A percentile compares a stretch with the other conserved stretches of the same genome.
Conservation (phyloP, 2,888 invertebrate genomes). For the Mimumesa dahlbomi region DNA sequence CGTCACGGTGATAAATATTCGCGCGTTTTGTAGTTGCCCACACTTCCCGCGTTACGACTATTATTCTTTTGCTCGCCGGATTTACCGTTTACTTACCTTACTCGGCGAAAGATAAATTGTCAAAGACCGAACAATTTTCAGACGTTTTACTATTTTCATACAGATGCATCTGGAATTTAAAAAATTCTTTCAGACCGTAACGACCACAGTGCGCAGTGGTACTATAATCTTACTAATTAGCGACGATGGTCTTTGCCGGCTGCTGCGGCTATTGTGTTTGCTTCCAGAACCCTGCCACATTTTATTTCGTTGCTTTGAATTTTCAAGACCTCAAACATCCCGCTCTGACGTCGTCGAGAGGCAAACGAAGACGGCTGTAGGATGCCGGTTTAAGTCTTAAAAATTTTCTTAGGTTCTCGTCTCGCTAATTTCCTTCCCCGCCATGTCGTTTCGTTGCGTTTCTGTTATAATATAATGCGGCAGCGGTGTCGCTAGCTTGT, state of each 20-base stretch:
- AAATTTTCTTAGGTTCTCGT: constrained; percentile 33
- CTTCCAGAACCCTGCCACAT: constrained; percentile 34
- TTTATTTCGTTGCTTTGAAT: constrained; percentile 46
- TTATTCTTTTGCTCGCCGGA: too few relatives aligned
- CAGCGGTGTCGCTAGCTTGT: not conserved
- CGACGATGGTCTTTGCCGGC: constrained; percentile 59
- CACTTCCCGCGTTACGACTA: too few relatives aligned
- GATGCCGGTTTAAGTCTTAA: constrained; percentile 10
- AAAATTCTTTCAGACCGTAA: constrained; percentile 51
- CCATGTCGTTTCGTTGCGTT: not conserved
- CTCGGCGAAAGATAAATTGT: not conserved
- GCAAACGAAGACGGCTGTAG: constrained; percentile 8
- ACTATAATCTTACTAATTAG: constrained; percentile 69
- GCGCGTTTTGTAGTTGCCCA: too few relatives aligned
- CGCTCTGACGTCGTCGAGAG: not conserved
- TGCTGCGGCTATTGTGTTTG: constrained; percentile 42
- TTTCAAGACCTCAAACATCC: constrained; percentile 38
- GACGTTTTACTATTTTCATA: constrained; percentile 17
- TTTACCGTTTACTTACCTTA: not conserved
- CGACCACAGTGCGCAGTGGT: constrained; percentile 44
- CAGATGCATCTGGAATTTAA: constrained; percentile 57
- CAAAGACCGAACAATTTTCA: not conserved
- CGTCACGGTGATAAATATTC: too few relatives aligned
- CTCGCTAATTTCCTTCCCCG: constrained; percentile 18
- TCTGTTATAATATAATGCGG: constrained; percentile 22